These are phyloP conservation scores for Danaus chrysippus DNA, from an alignment of 2,888 invertebrate genomes.

Conservation along the genomic window DNA sequence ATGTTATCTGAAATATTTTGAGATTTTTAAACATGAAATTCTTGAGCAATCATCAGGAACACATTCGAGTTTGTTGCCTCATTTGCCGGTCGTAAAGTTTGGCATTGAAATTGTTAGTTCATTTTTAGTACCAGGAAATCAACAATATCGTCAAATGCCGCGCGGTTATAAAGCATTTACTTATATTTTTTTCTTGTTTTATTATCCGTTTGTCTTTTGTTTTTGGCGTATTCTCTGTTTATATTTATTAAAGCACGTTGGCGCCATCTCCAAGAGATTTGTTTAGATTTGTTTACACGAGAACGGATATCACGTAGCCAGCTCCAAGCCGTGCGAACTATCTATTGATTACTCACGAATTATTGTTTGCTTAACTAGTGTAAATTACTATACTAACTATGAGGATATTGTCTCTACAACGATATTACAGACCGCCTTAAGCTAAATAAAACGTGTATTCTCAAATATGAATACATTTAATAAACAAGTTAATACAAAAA, in stretches of 20 bases:
- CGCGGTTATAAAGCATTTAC: conserved; percentile 52
- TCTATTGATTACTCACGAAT: conserved; percentile 56
- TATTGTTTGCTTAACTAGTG: conserved; percentile 32
- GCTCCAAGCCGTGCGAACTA: conserved; percentile 42
- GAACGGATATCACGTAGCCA: conserved; percentile 55
- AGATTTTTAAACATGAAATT: conserved; percentile 18
- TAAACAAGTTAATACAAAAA: too few relatives aligned
- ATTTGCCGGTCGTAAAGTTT: conserved; percentile 65
- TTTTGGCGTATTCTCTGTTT: conserved; percentile 32
- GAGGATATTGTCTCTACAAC: too few relatives aligned
- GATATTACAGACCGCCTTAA: too few relatives aligned
- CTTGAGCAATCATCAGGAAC: conserved; percentile 30
- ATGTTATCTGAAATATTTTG: background rate
- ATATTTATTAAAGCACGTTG: conserved; percentile 47
- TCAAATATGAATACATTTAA: too few relatives aligned
- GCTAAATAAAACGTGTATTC: too few relatives aligned
- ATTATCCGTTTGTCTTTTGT: conserved; percentile 37
- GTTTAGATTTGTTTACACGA: conserved; percentile 51
- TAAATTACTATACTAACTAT: conserved; percentile 10
- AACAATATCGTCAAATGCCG: conserved; percentile 52
- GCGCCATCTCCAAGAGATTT: conserved; percentile 49
- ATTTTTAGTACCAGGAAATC: conserved; percentile 68
- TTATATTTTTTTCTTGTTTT: conserved; percentile 46
- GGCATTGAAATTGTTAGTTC: conserved; percentile 70
- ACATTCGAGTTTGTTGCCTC: conserved; percentile 45